Base-by-base conservation (phyloP, 2,797 vertebrate species). In the Pachyuromys duprasi region DNA sequence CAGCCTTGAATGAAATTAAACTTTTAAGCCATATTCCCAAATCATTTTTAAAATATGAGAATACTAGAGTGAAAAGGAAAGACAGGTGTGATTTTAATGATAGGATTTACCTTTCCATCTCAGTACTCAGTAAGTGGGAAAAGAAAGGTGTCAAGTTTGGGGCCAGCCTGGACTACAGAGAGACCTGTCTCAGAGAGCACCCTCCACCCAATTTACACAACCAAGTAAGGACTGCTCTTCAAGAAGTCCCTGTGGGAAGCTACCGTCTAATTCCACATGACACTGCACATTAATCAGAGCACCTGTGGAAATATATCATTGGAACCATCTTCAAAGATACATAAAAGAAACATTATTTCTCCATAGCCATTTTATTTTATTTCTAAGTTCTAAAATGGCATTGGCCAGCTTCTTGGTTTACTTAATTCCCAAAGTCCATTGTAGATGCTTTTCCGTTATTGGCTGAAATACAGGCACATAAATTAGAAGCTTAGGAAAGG, bases 21-120 rank as follows among this genome's bases (percentile, higher is more conserved):
- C 39, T 62, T 55, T 42, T 75, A 75, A 42, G 17, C 69, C 86
- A 72, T 14, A 0, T 55, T n/a, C n/a, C 53, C 49, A 81, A 75
- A 79, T 78, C 74, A 33, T 74, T 69, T 57, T 17, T 89, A 89
- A 86, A 94, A 75, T 86, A 55, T 93, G 92, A 91, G 18, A 79
- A 13, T 22, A 12, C 3, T 28, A 0, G 17, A 4, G 1, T 53
- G 11, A 53, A 72, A 67, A 55, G 8, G 42, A 80, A 79, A 84
- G 60, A 75, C 12, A 49, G 7, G 12, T 4, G n/a, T 39, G 15
- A 72, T 53, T 74, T 88, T n/a, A 36, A 57, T 63, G 3, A 15
- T 78, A 76, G 70, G 88, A 95, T 53, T 45, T 42, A 84, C 26
- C 26, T 36, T 26, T 20, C 60, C 49, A 70, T 14, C 39, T 24